Percentiles rank a stretch among this genome's conserved stretches.
These are phyloP conservation scores for Nomada flava DNA, from an alignment of 2,888 invertebrate genomes.

Conservation along the genomic window DNA sequence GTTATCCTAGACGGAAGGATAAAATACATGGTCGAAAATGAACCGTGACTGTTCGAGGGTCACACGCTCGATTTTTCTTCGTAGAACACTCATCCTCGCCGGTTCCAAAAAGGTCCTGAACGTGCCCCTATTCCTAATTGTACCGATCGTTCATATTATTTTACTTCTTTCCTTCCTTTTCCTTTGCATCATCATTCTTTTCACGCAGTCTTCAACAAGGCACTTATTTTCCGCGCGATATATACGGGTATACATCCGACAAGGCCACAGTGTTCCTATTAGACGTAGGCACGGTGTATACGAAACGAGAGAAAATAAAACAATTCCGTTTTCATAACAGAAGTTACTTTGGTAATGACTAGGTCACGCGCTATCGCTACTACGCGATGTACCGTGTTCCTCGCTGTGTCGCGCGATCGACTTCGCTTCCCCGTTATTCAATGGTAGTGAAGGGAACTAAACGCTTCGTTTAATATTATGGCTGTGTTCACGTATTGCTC, in stretches of 20 bases:
- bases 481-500: conserved; percentile 48
- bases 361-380: conserved; percentile 81
- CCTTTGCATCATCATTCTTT: background rate
- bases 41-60: background rate
- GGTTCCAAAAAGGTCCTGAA: conserved; percentile 34
- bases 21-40: conserved; percentile 18
- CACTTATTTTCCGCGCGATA: conserved; percentile 35
- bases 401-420: conserved; percentile 48
- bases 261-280: conserved; percentile 44
- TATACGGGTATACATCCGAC: conserved; percentile 26
- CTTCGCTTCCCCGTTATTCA: conserved; percentile 30
- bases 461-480: conserved; percentile 62
- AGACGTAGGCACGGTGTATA: conserved; percentile 53
- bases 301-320: conserved; percentile 53
- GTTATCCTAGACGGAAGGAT: conserved; percentile 14
- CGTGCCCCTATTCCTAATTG: conserved; percentile 36
- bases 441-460: conserved; percentile 46
- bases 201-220: conserved; percentile 41
- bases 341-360: conserved; percentile 84
- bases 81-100: conserved; percentile 12
- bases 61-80: background rate
- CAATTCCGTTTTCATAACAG: conserved; percentile 65
- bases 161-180: conserved; percentile 6
- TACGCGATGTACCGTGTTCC: conserved; percentile 57
- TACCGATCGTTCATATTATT: conserved; percentile 37